These are phyloP conservation scores for Nothobranchius furzeri DNA, from an alignment of 2,113 vertebrate species.

Conservation along the genomic window DNA sequence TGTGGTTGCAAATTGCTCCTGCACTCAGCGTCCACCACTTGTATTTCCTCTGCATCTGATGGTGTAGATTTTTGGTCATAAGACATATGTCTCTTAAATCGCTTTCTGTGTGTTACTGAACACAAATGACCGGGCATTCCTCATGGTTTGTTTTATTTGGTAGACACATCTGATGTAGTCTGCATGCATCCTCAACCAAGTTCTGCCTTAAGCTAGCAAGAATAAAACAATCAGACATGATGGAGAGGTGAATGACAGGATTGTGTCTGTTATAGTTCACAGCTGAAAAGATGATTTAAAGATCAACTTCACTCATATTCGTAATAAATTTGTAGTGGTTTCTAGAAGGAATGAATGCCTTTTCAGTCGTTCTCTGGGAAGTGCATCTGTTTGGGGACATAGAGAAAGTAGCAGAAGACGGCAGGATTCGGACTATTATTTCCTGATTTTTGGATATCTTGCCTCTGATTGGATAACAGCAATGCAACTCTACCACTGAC, in stretches of 20 bases:
- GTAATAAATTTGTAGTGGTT: too few species aligned
- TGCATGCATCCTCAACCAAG: slow-evolving; percentile 27
- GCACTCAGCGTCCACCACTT: slow-evolving; percentile 40
- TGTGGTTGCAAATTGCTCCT: slow-evolving; percentile 65
- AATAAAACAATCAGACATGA: not conserved
- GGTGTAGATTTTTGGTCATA: slow-evolving; percentile 61
- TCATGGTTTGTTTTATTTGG: slow-evolving; percentile 66
- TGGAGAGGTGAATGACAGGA: slow-evolving; percentile 17
- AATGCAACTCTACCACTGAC: too few species aligned
- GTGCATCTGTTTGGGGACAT: too few species aligned
- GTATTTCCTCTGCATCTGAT: slow-evolving; percentile 50
- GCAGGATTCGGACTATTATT: too few species aligned
- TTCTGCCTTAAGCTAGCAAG: slow-evolving; percentile 17
- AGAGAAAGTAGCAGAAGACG: too few species aligned
- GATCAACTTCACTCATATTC: too few species aligned
- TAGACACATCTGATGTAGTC: slow-evolving; percentile 56
- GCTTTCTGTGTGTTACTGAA: slow-evolving; percentile 65
- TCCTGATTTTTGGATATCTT: too few species aligned
- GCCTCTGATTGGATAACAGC: too few species aligned
- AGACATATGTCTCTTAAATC: slow-evolving; percentile 65
- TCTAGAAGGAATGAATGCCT: too few species aligned
- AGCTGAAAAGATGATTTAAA: slow-evolving; percentile 55
- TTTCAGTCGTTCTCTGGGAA: too few species aligned
- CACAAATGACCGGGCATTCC: slow-evolving; percentile 70
- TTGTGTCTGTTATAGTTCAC: slow-evolving; percentile 33